Conservation (phyloP, 1,140 invertebrate species). For the Paralvinella palmiformis region DNA sequence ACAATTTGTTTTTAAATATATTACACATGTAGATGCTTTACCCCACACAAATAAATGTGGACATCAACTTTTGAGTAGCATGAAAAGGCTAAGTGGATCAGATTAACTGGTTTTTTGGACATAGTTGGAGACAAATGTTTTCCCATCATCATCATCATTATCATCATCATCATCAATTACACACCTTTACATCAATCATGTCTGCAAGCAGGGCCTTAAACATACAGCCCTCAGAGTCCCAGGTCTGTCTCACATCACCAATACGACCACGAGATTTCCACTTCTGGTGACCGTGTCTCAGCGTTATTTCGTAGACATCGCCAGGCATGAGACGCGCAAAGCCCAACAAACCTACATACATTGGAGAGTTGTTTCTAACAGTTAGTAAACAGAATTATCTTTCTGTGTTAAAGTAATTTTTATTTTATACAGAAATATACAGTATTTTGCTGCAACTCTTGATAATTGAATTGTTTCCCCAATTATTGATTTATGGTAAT, state of each 20-base stretch:
- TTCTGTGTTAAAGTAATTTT: not conserved
- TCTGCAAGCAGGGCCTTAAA: conserved; percentile 56
- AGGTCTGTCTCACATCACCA: conserved; percentile 55
- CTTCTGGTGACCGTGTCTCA: conserved; percentile 59
- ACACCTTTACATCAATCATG: conserved; percentile 57
- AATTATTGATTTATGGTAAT: not conserved
- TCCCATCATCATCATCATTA: too few species aligned
- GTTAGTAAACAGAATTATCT: not conserved
- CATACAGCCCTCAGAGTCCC: conserved; percentile 53
- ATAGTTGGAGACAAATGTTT: too few species aligned
- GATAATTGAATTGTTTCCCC: not conserved
- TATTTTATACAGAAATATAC: not conserved
- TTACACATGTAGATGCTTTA: too few species aligned
- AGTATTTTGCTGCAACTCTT: not conserved
- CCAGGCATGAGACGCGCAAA: conserved; percentile 60
- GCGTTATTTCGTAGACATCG: conserved; percentile 60
- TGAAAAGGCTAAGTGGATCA: too few species aligned
- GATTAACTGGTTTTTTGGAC: too few species aligned
- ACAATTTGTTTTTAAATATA: too few species aligned
- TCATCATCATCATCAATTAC: too few species aligned
- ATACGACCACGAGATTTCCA: conserved; percentile 59
- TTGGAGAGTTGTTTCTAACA: not conserved
- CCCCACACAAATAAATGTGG: too few species aligned
- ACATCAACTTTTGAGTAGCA: too few species aligned
- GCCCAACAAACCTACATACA: conserved; percentile 52